Conservation (phyloP, 2,797 vertebrate genomes). For the Poeciliopsis presidionis region DNA sequence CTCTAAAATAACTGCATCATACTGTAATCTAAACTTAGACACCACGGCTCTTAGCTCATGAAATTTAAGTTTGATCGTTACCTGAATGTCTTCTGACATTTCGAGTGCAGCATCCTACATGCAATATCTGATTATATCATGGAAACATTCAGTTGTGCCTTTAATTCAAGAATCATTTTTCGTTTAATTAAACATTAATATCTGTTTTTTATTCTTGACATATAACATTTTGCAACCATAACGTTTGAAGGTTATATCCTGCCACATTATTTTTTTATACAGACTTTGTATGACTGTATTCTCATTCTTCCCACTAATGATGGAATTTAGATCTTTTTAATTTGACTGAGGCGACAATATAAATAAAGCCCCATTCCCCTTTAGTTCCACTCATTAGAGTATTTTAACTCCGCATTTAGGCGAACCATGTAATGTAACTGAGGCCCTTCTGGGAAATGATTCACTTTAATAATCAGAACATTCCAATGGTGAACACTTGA, state of each 20-base stretch:
- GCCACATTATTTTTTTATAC: neutral
- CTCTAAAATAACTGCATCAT: neutral
- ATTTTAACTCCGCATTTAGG: slow-evolving; percentile 35
- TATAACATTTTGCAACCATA: neutral
- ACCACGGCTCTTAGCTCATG: neutral
- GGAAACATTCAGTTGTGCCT: neutral
- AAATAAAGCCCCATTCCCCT: slow-evolving; percentile 3
- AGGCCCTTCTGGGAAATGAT: slow-evolving; percentile 17
- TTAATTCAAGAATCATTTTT: neutral
- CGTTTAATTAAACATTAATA: neutral
- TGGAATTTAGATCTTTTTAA: neutral
- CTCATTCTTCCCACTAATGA: neutral
- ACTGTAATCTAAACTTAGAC: neutral
- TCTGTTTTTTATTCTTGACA: neutral
- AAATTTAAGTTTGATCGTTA: neutral
- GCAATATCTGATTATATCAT: neutral
- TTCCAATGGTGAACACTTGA: slow-evolving; percentile 43
- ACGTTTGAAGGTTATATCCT: neutral
- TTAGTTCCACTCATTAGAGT: slow-evolving; percentile 16
- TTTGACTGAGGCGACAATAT: slow-evolving; percentile 3
- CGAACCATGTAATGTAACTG: slow-evolving; percentile 19
- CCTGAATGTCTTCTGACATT: neutral
- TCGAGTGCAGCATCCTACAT: neutral
- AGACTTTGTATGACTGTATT: neutral
- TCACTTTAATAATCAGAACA: slow-evolving; percentile 59